These are phyloP conservation scores for Himalopsyche anomala DNA, from an alignment of 2,888 invertebrate genomes.

Conservation along the genomic window DNA sequence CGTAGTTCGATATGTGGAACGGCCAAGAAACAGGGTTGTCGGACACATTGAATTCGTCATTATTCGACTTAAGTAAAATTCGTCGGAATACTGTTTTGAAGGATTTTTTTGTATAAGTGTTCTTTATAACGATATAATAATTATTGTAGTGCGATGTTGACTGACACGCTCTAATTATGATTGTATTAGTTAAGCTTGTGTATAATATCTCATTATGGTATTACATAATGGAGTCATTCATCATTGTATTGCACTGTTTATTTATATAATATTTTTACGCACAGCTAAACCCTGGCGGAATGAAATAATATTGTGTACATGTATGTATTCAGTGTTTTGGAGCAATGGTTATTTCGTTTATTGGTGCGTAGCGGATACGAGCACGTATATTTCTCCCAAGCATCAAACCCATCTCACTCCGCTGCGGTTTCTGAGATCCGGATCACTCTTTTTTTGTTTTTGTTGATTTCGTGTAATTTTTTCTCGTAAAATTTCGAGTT, in stretches of 20 bases:
- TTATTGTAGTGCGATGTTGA: constrained; percentile 2
- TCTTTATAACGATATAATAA: not conserved
- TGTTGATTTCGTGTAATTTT: constrained; percentile 55
- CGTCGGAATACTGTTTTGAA: too few relatives aligned
- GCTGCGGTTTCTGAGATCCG: constrained; percentile 60
- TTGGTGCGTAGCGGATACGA: constrained; percentile 55
- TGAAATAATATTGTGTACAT: constrained; percentile 17
- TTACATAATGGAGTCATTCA: constrained; percentile 15
- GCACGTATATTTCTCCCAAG: constrained; percentile 45
- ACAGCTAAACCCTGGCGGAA: constrained; percentile 27
- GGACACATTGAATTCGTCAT: too few relatives aligned
- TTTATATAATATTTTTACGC: constrained; percentile 8
- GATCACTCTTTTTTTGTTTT: constrained; percentile 56
- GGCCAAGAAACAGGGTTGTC: constrained; percentile 5
- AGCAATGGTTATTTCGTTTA: constrained; percentile 54
- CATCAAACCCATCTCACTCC: constrained; percentile 54
- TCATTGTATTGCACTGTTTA: not conserved
- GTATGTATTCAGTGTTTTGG: constrained; percentile 14
- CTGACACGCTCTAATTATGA: constrained; percentile 22
- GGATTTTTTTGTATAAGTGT: not conserved
- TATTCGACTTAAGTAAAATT: too few relatives aligned
- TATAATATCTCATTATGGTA: constrained; percentile 2
- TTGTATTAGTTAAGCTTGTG: not conserved
- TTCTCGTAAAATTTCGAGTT: constrained; percentile 41
- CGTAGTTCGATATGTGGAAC: constrained; percentile 57